A percentile compares a stretch with the other conserved stretches of the same genome.
phyloP scores from a whole-genome alignment of 1,140 invertebrate species.

The Linepithema humile region DNA sequence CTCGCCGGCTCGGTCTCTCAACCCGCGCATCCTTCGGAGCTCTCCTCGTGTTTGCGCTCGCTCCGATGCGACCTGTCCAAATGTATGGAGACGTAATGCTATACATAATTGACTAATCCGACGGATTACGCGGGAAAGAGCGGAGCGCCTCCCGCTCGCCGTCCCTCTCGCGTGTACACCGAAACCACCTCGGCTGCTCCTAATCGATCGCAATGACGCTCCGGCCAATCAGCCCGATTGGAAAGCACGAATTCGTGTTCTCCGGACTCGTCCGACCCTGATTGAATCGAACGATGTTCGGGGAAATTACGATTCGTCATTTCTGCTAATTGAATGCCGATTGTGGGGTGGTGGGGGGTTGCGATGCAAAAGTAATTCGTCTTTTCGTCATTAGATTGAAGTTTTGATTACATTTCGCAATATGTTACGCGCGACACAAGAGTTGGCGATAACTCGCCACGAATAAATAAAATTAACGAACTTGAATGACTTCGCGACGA shows the following conservation, averaged over 20 bases:
- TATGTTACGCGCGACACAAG: background rate
- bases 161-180: background rate
- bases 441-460: background rate
- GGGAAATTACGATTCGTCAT: constrained; percentile 59
- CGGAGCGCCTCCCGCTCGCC: background rate
- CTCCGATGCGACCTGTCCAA: constrained; percentile 58
- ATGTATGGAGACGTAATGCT: constrained; percentile 67
- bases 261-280: constrained; percentile 59
- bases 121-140: constrained; percentile 68
- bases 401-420: too few relatives aligned
- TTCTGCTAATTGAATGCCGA: constrained; percentile 62
- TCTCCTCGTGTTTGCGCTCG: constrained; percentile 21
- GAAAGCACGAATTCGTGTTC: constrained; percentile 62
- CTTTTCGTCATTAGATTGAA: constrained; percentile 42
- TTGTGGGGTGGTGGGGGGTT: background rate
- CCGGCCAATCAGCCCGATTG: constrained; percentile 67
- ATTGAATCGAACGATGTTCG: constrained; percentile 57
- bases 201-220: constrained; percentile 73
- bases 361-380: constrained; percentile 49
- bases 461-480: background rate
- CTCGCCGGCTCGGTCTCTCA: constrained; percentile 22
- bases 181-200: constrained; percentile 54
- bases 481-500: too few relatives aligned
- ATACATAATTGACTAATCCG: constrained; percentile 74
- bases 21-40: constrained; percentile 20